phyloP scores from a whole-genome alignment of 2,113 vertebrate genomes.

The Platichthys flesus region DNA sequence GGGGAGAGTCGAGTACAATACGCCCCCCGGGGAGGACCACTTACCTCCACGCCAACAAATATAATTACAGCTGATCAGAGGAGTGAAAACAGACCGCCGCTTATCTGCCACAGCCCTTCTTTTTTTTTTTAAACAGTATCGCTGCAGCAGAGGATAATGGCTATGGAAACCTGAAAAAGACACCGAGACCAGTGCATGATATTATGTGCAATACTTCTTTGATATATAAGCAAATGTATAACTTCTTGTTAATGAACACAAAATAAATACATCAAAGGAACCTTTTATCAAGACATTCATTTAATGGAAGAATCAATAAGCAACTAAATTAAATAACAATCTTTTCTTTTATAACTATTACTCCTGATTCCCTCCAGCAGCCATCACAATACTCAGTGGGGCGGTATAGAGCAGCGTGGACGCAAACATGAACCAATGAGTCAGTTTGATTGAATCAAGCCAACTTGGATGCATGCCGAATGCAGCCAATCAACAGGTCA shows the following conservation, averaged over 20 bases:
- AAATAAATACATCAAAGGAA: neutral
- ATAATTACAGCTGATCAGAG: constrained; percentile 77
- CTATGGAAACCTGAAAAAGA: constrained; percentile 67
- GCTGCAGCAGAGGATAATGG: constrained; percentile 72
- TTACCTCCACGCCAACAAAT: constrained; percentile 78
- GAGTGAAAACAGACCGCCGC: constrained; percentile 79
- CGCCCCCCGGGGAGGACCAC: constrained; percentile 71
- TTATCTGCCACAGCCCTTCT: constrained; percentile 76
- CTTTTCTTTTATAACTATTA: neutral
- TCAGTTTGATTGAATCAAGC: constrained; percentile 5
- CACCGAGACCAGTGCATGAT: neutral
- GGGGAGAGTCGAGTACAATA: constrained; percentile 75
- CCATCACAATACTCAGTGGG: neutral
- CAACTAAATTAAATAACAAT: neutral
- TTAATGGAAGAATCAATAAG: neutral
- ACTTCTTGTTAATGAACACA: neutral
- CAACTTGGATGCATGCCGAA: neutral
- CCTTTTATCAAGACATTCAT: too few relatives aligned
- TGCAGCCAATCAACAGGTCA: neutral
- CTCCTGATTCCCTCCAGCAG: neutral
- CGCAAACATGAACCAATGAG: neutral
- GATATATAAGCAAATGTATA: neutral
- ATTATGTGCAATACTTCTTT: neutral
- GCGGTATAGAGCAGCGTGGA: constrained; percentile 9
- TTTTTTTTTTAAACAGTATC: constrained; percentile 70